Percentiles rank a stretch among this genome's conserved stretches.
Conservation (phyloP, 2,888 invertebrate species). For the Cosmopolites sordidus region DNA sequence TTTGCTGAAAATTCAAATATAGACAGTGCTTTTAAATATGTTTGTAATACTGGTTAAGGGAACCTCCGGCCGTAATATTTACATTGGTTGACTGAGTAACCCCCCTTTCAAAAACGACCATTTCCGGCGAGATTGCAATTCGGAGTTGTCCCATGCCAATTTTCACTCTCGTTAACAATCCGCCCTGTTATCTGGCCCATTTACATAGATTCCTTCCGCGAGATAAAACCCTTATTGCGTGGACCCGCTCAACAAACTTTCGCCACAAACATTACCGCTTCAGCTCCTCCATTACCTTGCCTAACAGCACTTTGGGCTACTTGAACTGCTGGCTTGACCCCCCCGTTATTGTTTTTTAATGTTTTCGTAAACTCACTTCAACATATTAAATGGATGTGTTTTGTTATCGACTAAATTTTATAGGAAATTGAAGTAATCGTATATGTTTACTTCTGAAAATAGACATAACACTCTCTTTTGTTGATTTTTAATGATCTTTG, state of each 20-base stretch:
- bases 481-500: too few relatives aligned
- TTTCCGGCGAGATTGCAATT: background rate
- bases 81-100: background rate
- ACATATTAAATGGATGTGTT: background rate
- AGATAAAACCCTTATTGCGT: slow-evolving; percentile 10
- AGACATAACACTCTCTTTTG: too few relatives aligned
- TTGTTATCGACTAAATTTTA: background rate
- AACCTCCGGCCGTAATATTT: too few relatives aligned
- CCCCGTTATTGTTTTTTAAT: slow-evolving; percentile 1
- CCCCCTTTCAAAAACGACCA: background rate
- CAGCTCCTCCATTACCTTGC: background rate
- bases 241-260: slow-evolving; percentile 6
- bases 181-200: slow-evolving; percentile 7
- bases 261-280: background rate
- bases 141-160: background rate
- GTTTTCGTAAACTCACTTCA: background rate
- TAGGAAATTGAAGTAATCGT: too few relatives aligned
- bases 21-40: too few relatives aligned
- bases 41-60: too few relatives aligned
- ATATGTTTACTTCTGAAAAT: too few relatives aligned
- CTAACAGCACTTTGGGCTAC: too few relatives aligned
- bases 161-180: slow-evolving; percentile 1
- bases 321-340: background rate
- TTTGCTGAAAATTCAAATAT: too few relatives aligned
- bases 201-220: slow-evolving; percentile 7